phyloP scores from a whole-genome alignment of 2,888 invertebrate genomes.

The Ryuthela nishihirai region DNA sequence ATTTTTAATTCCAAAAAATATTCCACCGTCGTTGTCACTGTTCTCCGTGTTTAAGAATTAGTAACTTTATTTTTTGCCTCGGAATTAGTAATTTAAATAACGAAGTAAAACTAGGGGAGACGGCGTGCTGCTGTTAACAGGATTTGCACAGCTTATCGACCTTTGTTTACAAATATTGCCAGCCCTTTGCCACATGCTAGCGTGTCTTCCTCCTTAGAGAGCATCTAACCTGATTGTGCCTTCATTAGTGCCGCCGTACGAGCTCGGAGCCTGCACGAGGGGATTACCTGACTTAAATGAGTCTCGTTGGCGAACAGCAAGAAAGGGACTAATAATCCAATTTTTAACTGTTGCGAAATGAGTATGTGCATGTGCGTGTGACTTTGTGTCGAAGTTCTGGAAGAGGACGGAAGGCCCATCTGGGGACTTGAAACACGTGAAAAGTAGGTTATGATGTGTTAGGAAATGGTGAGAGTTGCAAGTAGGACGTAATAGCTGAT shows the following conservation, averaged over 20 bases:
- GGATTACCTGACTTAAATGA: conserved; percentile 38
- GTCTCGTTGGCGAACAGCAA: conserved; percentile 27
- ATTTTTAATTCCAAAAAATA: conserved; percentile 39
- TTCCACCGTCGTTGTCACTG: conserved; percentile 28
- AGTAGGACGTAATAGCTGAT: too few species aligned
- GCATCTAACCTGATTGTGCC: conserved; percentile 34
- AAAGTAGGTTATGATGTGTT: too few species aligned
- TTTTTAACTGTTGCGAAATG: conserved; percentile 33
- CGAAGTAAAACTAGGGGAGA: conserved; percentile 32
- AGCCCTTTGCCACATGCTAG: neutral
- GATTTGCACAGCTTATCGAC: conserved; percentile 39
- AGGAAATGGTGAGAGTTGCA: too few species aligned
- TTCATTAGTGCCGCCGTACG: conserved; percentile 32
- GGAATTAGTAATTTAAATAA: conserved; percentile 40
- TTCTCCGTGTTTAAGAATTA: conserved; percentile 38
- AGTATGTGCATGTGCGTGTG: too few species aligned
- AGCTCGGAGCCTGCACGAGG: neutral
- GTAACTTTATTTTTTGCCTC: conserved; percentile 36
- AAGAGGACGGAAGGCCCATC: too few species aligned
- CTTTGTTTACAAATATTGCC: conserved; percentile 39
- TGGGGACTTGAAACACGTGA: too few species aligned
- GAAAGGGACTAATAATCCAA: conserved; percentile 36
- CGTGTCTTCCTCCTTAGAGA: conserved; percentile 25
- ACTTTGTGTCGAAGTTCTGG: too few species aligned
- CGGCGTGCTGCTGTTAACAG: conserved; percentile 32